Base-by-base conservation (phyloP, 1,140 invertebrate genomes). In the Drosophila kohkoa region DNA sequence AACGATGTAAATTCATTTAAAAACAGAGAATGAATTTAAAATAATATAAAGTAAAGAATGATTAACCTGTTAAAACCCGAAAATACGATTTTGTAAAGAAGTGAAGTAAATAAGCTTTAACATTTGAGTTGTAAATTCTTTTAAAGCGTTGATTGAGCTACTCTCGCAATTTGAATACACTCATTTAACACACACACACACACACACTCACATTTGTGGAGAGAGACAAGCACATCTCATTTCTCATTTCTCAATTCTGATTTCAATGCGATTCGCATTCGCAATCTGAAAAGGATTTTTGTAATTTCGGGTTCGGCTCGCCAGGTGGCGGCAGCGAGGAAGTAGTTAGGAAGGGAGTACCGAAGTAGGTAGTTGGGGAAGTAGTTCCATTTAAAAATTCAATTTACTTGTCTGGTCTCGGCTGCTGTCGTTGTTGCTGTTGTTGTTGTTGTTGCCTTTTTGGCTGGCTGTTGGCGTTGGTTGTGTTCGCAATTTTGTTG, bases 361-460 rank as follows among this genome's bases (percentile, higher is more conserved):
- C 4, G 20, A 25, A 25, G 20, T 25, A 25, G 20, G 4, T 25
- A 25, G 20, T 25, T 25, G 6, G 7, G 8, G 25, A 13, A 30
- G 20, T 5, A 71, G 48, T 71, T 71, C 46, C 73, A 71, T 71
- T 75, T 65, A 52, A 75, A 75, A 71, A 75, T 75, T 75, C 73
- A 71, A 75, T 71, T 71, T 71, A 59, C 54, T 75, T 68, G 45
- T 68, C 66, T 59, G 32, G 51, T 45, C 20, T 25, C n/a, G n/a
- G 10, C n/a, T 13, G 5, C 8, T 46, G 46, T 25, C 30, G n/a
- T 15, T 60, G 43, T 1, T 35, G 20, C 20, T 25, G 15, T 28
- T 55, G 30, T 48, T 38, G 20, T 41, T 25, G 15, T 28, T 55
- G 30, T 35, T 38, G 25, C 49, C 20, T 51, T 20, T 51, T 11